Evolutionary conservation across 2,797 vertebrate genomes (phyloP), one percentile per base, ranked within the genome.

Genomic region (Percopsis omiscomaycus): DNA sequence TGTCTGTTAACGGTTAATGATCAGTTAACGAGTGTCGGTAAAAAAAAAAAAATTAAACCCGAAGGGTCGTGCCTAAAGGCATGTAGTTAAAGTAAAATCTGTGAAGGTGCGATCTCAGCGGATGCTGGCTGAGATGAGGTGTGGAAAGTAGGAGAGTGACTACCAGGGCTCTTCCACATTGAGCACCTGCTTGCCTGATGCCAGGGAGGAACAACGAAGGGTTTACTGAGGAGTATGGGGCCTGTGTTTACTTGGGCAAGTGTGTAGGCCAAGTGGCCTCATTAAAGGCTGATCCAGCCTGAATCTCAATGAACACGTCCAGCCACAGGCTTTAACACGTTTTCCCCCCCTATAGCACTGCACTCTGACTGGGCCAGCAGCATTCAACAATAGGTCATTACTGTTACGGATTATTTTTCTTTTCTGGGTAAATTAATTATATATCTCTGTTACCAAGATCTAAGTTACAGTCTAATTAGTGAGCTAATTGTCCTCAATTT

Each of bases 151-250:
- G 64, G 67, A 14, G 55, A 59, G 68, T 42, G 45, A 14, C 16
- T 12, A 3, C 30, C 79, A 86, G 81, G 74, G 81, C 67, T 69
- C 64, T 54, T 78, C 81, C 66, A 71, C 81, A 84, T 74, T 74
- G 71, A 86, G 78, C 88, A 88, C 88, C 86, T 89, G 85, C 83
- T 59, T 48, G 69, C 69, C 64, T 69, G 67, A 84, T 74, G 75
- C 77, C 5, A 64, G 73, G 64, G 66, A 66, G 77, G 68, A 71
- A 71, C 74, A 61, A 15, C 5, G 32, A 15, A 37, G 55, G 55
- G n/a, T 37, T 37, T 37, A 9, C 37, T 29, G 72, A 44, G 22
- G n/a, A 16, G 14, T 22, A 12, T 45, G 56, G 37, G 45, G 56
- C 15, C 44, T 28, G 42, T 58, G 56, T 90, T 89, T 89, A 82